Evolutionary conservation across 2,797 vertebrate genomes (phyloP), one percentile per base, ranked within the genome.

Genomic region (Manis javanica): DNA sequence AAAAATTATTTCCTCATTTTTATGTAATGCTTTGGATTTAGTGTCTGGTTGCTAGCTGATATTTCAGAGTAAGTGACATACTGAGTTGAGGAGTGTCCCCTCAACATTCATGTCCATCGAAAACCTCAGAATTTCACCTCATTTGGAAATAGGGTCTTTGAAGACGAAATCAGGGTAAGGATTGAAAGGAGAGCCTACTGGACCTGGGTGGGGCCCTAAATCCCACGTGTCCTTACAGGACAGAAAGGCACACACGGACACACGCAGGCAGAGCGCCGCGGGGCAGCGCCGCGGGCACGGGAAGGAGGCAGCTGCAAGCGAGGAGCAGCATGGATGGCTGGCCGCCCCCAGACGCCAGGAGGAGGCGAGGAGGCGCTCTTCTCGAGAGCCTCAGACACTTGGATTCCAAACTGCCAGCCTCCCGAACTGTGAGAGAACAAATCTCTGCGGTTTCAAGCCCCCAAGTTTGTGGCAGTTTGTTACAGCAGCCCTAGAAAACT

Each of bases 61-160:
- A 26, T 77, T 92, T 74, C 72, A 78, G 66, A 87, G 77, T 42
- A 51, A 81, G 83, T 23, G 61, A 14, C 37, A 0, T 9, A 21
- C 2, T 26, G 7, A 23, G 21, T 51, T 26, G 8, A 75, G 71
- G 3, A 39, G 64, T 12, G 5, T 5, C 11, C 6, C 39, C 74
- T 11, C 5, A 16, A 75, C n/a, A 61, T 29, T 64, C 13, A 61
- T 0, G 14, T 49, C 63, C 14, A 78, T n/a, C 34, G 15, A 51
- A 61, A 81, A 85, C 31, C 61, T 77, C 34, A 88, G 61, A 77
- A 6, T 46, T 15, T 87, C 72, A 85, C 31, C 23, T 72, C 71
- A 13, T 57, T 87, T 74, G 68, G 26, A 92, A 83, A 89, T 2
- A 88, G 71, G 15, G 7, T 57, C 93, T 94, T 87, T 37, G 61